phyloP scores from a whole-genome alignment of 2,113 vertebrate species.

The Alexandromys fortis region DNA sequence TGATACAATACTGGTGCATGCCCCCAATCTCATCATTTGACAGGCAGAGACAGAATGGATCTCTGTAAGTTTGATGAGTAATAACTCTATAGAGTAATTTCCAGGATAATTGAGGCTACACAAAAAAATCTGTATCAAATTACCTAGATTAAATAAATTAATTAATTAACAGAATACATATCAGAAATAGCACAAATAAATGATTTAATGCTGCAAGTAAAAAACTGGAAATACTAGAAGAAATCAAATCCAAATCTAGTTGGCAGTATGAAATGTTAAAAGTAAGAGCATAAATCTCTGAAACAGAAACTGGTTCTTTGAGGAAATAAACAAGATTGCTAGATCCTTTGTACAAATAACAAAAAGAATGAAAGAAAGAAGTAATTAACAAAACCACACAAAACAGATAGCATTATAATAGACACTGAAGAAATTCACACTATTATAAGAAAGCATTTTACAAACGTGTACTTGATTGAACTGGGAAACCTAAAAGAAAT shows the following conservation, averaged over 20 bases:
- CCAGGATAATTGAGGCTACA: too few relatives aligned
- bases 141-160: too few relatives aligned
- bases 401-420: not conserved
- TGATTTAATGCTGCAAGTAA: not conserved
- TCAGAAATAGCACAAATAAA: not conserved
- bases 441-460: not conserved
- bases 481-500: not conserved
- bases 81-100: too few relatives aligned
- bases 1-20: too few relatives aligned
- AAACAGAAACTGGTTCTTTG: not conserved
- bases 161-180: too few relatives aligned
- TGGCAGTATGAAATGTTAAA: not conserved
- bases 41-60: too few relatives aligned
- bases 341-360: not conserved
- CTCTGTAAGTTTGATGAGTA: too few relatives aligned
- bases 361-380: not conserved
- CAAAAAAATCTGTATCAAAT: too few relatives aligned
- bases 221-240: not conserved
- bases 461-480: not conserved
- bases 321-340: not conserved
- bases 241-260: not conserved
- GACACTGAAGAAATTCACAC: not conserved
- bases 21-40: too few relatives aligned
- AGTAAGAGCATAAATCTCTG: not conserved
- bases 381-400: not conserved